phyloP scores from a whole-genome alignment of 2,888 invertebrate genomes.

The Volucella inanis region DNA sequence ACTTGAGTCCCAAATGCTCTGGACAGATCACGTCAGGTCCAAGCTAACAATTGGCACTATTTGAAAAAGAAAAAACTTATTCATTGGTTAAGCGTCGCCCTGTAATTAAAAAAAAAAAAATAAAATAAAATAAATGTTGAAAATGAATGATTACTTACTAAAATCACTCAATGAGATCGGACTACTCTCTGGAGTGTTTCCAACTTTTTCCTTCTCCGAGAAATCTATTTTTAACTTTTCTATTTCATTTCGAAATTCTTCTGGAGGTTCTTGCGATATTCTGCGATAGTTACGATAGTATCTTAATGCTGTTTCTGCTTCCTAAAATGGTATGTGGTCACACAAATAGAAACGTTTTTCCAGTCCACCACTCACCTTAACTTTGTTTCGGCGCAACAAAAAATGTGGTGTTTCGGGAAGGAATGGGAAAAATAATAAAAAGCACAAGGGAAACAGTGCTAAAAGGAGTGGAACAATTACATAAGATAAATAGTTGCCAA shows the following conservation, averaged over 20 bases:
- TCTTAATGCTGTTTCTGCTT: constrained; percentile 80
- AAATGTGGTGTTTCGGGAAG: constrained; percentile 82
- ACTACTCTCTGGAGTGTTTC: constrained; percentile 53
- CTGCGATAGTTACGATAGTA: constrained; percentile 80
- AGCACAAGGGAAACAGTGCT: constrained; percentile 77
- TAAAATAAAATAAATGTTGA: too few species aligned
- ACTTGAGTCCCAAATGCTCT: too few species aligned
- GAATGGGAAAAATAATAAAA: constrained; percentile 78
- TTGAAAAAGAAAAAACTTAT: too few species aligned
- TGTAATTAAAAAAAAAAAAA: too few species aligned
- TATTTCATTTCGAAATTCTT: constrained; percentile 79
- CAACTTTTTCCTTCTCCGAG: constrained; percentile 62
- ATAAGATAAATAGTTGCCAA: constrained; percentile 80
- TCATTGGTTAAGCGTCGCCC: too few species aligned
- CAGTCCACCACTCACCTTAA: constrained; percentile 70
- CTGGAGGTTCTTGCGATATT: constrained; percentile 77
- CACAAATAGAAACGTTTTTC: not conserved
- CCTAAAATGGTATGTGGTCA: constrained; percentile 64
- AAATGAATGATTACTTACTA: constrained; percentile 76
- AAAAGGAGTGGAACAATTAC: constrained; percentile 77
- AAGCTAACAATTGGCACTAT: too few species aligned
- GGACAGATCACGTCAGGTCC: too few species aligned
- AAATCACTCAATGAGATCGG: constrained; percentile 79
- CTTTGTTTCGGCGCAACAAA: constrained; percentile 77
- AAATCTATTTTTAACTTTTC: constrained; percentile 77